phyloP scores from a whole-genome alignment of 2,113 vertebrate genomes.

The Lophochroa leadbeateri region DNA sequence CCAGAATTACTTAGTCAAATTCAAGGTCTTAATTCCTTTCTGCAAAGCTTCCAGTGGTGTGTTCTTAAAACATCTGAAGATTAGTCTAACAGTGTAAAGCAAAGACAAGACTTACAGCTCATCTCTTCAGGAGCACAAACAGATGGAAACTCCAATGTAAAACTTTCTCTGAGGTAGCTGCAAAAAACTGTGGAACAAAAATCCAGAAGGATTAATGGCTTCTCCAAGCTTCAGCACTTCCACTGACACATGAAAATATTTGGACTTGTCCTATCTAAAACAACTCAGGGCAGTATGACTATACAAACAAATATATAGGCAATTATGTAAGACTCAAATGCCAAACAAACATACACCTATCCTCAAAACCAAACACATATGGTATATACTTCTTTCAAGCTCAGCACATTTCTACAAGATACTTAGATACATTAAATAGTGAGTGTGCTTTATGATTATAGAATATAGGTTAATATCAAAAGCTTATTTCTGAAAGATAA shows the following conservation, averaged over 20 bases:
- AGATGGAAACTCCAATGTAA: not conserved
- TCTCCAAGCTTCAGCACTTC: not conserved
- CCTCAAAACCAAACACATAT: rapidly evolving
- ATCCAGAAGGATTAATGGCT: not conserved
- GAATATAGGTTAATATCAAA: not conserved
- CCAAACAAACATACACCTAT: not conserved
- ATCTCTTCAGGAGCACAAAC: not conserved
- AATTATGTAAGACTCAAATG: not conserved
- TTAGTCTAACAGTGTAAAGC: not conserved
- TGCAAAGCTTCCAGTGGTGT: not conserved
- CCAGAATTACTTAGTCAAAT: not conserved
- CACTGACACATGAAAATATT: not conserved
- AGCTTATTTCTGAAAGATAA: not conserved
- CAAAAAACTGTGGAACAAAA: not conserved
- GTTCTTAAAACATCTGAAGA: not conserved
- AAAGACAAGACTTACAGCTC: not conserved
- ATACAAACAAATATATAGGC: not conserved
- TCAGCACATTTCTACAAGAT: not conserved
- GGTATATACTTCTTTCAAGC: not conserved
- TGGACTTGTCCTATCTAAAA: not conserved
- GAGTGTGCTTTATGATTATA: not conserved
- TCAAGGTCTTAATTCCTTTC: not conserved
- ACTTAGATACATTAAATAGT: not conserved
- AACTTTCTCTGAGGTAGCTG: not conserved
- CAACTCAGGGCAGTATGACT: not conserved